Percentiles rank a stretch among this genome's conserved stretches.
Conservation (phyloP, 2,888 invertebrate species). For the Tipula helvola region DNA sequence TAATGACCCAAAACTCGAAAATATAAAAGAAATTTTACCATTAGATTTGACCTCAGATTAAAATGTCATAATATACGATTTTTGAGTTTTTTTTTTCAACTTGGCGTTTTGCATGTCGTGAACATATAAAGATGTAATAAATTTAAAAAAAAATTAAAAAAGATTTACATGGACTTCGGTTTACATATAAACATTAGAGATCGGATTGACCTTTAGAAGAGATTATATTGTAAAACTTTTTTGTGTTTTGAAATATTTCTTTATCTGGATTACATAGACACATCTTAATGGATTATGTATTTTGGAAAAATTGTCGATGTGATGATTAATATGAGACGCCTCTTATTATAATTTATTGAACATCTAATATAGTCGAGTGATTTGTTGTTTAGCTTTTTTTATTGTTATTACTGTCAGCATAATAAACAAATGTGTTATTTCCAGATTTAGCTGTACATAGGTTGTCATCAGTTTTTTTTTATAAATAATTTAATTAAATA, state of each 20-base stretch:
- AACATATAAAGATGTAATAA: background rate
- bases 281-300: background rate
- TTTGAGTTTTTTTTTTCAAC: background rate
- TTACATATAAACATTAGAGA: background rate
- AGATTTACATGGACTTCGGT: background rate
- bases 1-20: background rate
- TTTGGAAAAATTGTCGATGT: background rate
- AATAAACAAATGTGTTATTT: background rate
- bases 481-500: too few relatives aligned
- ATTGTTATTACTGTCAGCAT: background rate
- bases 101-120: background rate
- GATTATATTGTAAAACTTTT: background rate
- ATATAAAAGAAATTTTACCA: background rate
- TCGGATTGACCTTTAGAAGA: background rate
- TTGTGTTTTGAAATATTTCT: background rate
- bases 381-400: background rate
- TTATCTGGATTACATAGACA: background rate
- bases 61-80: background rate
- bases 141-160: background rate
- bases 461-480: background rate
- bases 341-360: background rate
- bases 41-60: background rate
- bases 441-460: background rate
- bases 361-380: background rate
- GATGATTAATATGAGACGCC: background rate